Evolutionary conservation across 2,888 invertebrate genomes (phyloP).

Genomic region (Morinoia aosen): DNA sequence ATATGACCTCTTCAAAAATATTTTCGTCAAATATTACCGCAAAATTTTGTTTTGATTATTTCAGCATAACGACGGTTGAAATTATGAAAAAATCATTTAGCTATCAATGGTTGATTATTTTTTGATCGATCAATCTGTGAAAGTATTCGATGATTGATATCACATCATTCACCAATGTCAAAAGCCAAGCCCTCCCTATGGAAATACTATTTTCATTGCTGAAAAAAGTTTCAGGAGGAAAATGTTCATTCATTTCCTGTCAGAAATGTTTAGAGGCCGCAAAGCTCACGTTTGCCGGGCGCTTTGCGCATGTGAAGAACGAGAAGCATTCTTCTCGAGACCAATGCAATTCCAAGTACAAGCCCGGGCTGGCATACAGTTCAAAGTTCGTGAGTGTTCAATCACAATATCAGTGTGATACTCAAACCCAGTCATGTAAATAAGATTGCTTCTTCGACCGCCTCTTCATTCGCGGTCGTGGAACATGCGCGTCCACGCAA

Average conservation of each 20-base stretch:
- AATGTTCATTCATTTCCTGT: constrained; percentile 38
- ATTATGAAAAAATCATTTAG: not conserved
- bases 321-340: not conserved
- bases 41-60: not conserved
- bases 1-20: not conserved
- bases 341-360: constrained; percentile 38
- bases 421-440: constrained; percentile 31
- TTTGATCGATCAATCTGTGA: not conserved
- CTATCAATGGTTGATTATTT: not conserved
- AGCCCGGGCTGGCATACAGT: constrained; percentile 25
- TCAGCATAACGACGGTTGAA: not conserved
- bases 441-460: constrained; percentile 39
- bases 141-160: not conserved
- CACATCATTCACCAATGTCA: not conserved
- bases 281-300: not conserved
- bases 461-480: not conserved
- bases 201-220: not conserved
- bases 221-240: not conserved
- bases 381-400: constrained; percentile 52
- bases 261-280: not conserved
- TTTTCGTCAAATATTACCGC: not conserved
- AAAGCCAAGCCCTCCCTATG: not conserved
- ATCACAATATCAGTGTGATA: constrained; percentile 51
- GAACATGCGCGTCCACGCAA: not conserved
- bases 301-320: not conserved